Base-by-base conservation (phyloP, 1,140 invertebrate genomes). In the Eueides isabella region DNA sequence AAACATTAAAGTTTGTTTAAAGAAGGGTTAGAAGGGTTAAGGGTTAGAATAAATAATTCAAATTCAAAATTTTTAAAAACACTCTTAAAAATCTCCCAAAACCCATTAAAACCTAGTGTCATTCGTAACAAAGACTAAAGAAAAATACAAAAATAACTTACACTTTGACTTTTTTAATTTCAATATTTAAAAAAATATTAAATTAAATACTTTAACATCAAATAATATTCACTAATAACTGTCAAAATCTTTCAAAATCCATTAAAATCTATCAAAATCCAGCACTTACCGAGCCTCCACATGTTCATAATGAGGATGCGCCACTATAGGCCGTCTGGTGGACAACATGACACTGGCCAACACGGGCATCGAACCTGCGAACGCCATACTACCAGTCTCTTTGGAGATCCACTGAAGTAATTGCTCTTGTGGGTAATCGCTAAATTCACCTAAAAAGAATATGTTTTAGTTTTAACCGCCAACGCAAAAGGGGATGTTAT, bases 261-360 rank as follows among this genome's bases (percentile, higher is more conserved):
- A 55, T 26, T 11, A 23, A 55, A 55, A 55, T 26, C 48, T 2
- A 6, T 9, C 23, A 1, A 55, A 55, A 55, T 26, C 48, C 3
- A 7, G 2, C 19, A 33, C 79, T 38, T 19, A 69, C 96, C 96
- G 95, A 71, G 96, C 94, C 63, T 94, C 94, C 62, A 94, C 92
- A 82, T 96, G 94, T 85, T 97, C 96, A 84, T 97, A 98, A 85
- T 97, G 97, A n/a, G 97, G 97, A 92, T 98, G 97, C 78, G 97
- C 97, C 0, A 97, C 95, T 72, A 98, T 95, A 2, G 97, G 96
- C 64, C 97, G 90, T 7, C 94, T 85, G 0, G 97, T 97, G 16
- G 96, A 95, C 16, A 98, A 91, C 92, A 98, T 95, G 3, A 98
- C 85, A 70, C 97, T 96, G 0, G 97, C 96, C 95, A 97, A 97